Conservation (phyloP, 30 jellyfish, hydroid and myxozoan genomes). For the Nemopilema nomurai region DNA sequence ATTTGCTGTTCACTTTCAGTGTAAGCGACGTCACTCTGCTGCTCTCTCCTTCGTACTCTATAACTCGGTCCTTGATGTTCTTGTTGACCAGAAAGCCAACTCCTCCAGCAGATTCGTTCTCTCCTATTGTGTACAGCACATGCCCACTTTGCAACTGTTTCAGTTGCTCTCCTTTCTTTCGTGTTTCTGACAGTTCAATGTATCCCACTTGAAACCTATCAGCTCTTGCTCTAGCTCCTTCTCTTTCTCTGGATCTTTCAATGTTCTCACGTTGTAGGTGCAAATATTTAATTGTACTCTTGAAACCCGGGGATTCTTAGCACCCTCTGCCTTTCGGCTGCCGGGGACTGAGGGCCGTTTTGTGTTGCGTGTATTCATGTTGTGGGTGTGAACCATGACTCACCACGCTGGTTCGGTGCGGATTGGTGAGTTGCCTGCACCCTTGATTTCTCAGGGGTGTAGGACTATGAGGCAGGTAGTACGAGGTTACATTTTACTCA, state of each 20-base stretch:
- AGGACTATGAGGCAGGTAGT: conserved; percentile 41
- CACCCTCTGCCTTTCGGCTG: conserved; percentile 75
- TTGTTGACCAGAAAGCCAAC: conserved; percentile 49
- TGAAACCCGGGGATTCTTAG: conserved; percentile 63
- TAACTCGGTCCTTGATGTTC: conserved; percentile 54
- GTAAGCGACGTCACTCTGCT: conserved; percentile 56
- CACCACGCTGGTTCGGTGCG: conserved; percentile 73
- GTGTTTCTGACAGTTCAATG: conserved; percentile 44
- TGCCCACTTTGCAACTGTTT: conserved; percentile 55
- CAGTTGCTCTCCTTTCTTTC: conserved; percentile 57
- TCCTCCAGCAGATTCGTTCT: conserved; percentile 35
- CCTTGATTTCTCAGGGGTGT: background rate
- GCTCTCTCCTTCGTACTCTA: conserved; percentile 39
- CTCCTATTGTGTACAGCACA: conserved; percentile 47
- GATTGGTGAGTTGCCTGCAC: conserved; percentile 54
- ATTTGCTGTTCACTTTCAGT: conserved; percentile 42
- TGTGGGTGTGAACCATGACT: conserved; percentile 49
- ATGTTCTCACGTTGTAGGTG: conserved; percentile 54
- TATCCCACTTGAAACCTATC: conserved; percentile 44
- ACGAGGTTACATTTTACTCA: conserved; percentile 29
- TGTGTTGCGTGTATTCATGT: conserved; percentile 35
- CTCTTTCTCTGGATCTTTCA: conserved; percentile 32
- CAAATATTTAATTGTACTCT: conserved; percentile 21
- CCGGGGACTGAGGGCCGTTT: conserved; percentile 75
- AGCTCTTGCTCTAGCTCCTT: conserved; percentile 10